Percentiles rank a stretch among this genome's conserved stretches.
Evolutionary conservation across 2,113 vertebrate species (phyloP).

Genomic region (Salvelinus namaycush): DNA sequence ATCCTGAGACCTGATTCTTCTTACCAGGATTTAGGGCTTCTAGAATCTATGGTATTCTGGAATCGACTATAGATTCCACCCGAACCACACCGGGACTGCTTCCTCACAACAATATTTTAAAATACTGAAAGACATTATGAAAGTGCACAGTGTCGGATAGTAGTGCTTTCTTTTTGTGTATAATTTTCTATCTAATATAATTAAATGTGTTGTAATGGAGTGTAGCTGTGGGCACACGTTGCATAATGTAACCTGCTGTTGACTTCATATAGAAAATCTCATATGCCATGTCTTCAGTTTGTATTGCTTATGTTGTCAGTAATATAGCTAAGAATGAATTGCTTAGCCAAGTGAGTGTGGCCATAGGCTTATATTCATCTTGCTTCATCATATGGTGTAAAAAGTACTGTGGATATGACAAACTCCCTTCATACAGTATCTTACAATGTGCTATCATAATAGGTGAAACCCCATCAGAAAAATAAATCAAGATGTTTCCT

Average conservation of each 20-base stretch:
- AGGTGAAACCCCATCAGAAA: no score
- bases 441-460: background rate
- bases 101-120: constrained; percentile 23
- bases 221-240: background rate
- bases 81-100: constrained; percentile 28
- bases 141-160: background rate
- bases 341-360: no score
- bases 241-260: constrained; percentile 5
- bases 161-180: background rate
- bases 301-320: no score
- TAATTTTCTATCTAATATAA: background rate
- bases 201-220: background rate
- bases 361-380: background rate
- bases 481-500: no score
- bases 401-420: background rate
- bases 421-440: background rate
- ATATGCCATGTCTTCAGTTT: no score
- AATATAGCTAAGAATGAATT: no score
- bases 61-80: constrained; percentile 9
- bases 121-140: background rate
- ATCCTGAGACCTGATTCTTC: no score
- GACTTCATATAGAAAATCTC: background rate
- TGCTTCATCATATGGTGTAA: background rate
- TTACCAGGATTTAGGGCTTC: no score
- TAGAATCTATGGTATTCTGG: background rate